Evolutionary conservation across 2,888 invertebrate genomes (phyloP).

Genomic region (Drosophila setosimentum): DNA sequence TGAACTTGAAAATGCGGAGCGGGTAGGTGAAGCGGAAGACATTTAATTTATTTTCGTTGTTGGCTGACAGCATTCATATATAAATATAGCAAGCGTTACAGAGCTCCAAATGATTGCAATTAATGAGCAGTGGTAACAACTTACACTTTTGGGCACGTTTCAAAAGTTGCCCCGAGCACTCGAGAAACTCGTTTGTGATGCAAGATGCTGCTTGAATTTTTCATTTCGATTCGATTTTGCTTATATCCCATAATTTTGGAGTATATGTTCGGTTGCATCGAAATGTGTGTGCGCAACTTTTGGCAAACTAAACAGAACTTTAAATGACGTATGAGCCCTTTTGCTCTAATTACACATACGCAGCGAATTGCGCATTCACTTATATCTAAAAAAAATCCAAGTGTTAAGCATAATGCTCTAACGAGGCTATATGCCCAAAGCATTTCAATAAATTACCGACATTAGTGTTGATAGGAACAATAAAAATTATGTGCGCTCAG

Average conservation of each 20-base stretch:
- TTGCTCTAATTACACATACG: constrained; percentile 33
- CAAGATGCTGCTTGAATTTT: constrained; percentile 42
- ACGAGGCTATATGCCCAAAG: constrained; percentile 54
- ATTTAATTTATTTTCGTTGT: constrained; percentile 14
- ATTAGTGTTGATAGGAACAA: constrained; percentile 57
- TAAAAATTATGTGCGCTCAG: constrained; percentile 59
- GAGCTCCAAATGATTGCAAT: constrained; percentile 41
- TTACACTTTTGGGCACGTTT: constrained; percentile 49
- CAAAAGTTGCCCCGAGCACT: constrained; percentile 38
- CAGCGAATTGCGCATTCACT: constrained; percentile 49
- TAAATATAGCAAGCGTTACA: constrained; percentile 4
- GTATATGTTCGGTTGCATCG: constrained; percentile 18
- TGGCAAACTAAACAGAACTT: constrained; percentile 33
- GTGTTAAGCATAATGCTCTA: constrained; percentile 23
- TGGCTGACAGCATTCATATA: constrained; percentile 8
- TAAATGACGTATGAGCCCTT: constrained; percentile 23
- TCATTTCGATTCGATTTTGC: constrained; percentile 47
- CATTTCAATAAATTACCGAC: constrained; percentile 69
- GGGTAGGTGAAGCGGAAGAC: constrained; percentile 16
- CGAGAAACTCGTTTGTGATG: constrained; percentile 51
- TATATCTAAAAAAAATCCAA: background rate
- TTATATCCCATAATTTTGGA: constrained; percentile 25
- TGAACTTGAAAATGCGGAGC: constrained; percentile 51
- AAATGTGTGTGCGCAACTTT: constrained; percentile 38
- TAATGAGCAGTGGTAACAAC: constrained; percentile 46